Evolutionary conservation across 1,140 invertebrate genomes (phyloP).

Genomic region (Sycobia sp.): DNA sequence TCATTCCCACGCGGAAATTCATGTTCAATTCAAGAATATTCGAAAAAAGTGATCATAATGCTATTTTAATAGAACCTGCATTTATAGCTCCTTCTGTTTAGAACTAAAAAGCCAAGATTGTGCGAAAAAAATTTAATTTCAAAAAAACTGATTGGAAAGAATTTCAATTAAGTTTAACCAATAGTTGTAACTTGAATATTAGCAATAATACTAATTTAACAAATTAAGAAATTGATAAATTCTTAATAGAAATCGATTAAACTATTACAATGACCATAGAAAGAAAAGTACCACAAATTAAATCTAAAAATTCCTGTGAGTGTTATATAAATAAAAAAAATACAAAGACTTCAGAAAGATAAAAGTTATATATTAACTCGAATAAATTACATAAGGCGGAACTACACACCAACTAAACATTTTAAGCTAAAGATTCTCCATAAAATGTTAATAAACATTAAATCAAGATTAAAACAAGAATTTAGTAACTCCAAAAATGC

Average conservation of each 20-base stretch:
- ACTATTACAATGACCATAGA: background rate
- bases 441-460: background rate
- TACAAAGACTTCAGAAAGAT: background rate
- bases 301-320: background rate
- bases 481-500: background rate
- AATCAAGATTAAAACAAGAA: slow-evolving; percentile 10
- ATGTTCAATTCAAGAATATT: background rate
- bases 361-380: background rate
- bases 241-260: background rate
- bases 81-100: background rate
- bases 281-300: background rate
- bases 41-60: background rate
- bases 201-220: background rate
- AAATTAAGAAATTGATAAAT: background rate
- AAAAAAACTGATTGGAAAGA: slow-evolving; percentile 5
- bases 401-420: background rate
- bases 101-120: background rate
- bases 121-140: background rate
- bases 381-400: background rate
- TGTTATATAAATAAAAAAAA: background rate
- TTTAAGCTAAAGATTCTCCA: background rate
- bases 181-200: slow-evolving; percentile 12
- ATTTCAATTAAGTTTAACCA: background rate
- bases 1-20: background rate
- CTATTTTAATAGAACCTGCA: background rate